phyloP scores from a whole-genome alignment of 2,888 invertebrate species.

The Lepas anatifera region DNA sequence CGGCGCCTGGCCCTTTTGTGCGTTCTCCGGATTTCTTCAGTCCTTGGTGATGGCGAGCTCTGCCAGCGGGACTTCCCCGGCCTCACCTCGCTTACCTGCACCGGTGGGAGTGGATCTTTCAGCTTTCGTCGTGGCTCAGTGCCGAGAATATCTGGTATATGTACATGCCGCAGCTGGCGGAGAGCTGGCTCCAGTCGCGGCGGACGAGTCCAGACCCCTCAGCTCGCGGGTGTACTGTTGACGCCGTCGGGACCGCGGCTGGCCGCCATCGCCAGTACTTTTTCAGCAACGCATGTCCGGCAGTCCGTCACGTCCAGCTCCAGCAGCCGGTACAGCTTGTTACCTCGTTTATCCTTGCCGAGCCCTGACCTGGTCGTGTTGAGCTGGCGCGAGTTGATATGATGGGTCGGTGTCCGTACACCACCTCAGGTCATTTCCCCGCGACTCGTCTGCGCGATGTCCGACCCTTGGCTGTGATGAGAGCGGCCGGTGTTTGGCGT shows the following conservation, averaged over 20 bases:
- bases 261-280: slow-evolving; percentile 71
- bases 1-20: too few relatives aligned
- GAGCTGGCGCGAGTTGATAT: slow-evolving; percentile 84
- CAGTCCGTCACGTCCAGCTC: slow-evolving; percentile 95
- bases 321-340: slow-evolving; percentile 80
- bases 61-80: slow-evolving; percentile 47
- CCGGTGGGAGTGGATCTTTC: slow-evolving; percentile 63
- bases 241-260: slow-evolving; percentile 45
- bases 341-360: slow-evolving; percentile 57
- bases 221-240: slow-evolving; percentile 58
- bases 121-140: slow-evolving; percentile 69
- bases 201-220: slow-evolving; percentile 92
- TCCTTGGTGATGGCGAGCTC: slow-evolving; percentile 73
- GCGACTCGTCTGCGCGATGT: slow-evolving; percentile 87
- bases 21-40: too few relatives aligned
- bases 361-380: slow-evolving; percentile 64
- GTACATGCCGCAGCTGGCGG: slow-evolving; percentile 76
- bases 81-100: slow-evolving; percentile 57
- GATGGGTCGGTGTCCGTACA: slow-evolving; percentile 99
- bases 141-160: slow-evolving; percentile 71
- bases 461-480: slow-evolving; percentile 81
- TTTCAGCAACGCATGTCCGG: slow-evolving; percentile 77
- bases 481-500: slow-evolving; percentile 88
- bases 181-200: slow-evolving; percentile 94
- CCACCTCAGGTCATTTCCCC: slow-evolving; percentile 79